Evolutionary conservation across 2,113 vertebrate species (phyloP), one percentile per base, ranked within the genome.

Genomic region (Perca fluviatilis): DNA sequence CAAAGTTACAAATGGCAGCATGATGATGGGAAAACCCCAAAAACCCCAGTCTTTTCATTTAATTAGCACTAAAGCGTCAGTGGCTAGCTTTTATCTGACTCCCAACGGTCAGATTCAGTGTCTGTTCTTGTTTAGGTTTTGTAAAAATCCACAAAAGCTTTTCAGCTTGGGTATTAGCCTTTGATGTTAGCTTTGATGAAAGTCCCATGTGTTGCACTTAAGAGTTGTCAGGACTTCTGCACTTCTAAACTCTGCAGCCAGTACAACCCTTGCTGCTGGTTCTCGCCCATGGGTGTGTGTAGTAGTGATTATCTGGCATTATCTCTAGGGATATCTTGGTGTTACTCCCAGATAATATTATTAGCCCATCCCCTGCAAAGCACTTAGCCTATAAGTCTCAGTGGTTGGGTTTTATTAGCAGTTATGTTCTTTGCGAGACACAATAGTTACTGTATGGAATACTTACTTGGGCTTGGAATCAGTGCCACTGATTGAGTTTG

Each of bases 111-210:
- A 58, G 58, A 87, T 65, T 56, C 64, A 79, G 11, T n/a, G 73
- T 74, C 76, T 1, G 47, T 72, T 74, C 70, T 76, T 86, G 74
- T 84, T 85, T 79, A 74, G 81, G 47, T 72, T 83, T 80, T 90
- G 58, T 76, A 71, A 67, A 46, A 60, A 57, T 25, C 74, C 81
- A 67, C 54, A 19, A 57, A 75, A 79, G 83, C 82, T 74, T 86
- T 77, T n/a, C 77, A 79, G 80, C 77, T 54, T 0, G 66, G 79
- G 74, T 72, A 74, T 91, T 88, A 80, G 76, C 86, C 87, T 92
- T 90, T 89, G 87, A 89, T 86, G 88, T 76, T 58, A 77, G 85
- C 89, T 86, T 86, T 89, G 92, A 89, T 89, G 63, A 66, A 88
- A 73, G 80, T 91, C 90, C 88, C 84, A 74, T 56, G 86, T 80